phyloP scores from a whole-genome alignment of 2,113 vertebrate species.

The Mellivora capensis region DNA sequence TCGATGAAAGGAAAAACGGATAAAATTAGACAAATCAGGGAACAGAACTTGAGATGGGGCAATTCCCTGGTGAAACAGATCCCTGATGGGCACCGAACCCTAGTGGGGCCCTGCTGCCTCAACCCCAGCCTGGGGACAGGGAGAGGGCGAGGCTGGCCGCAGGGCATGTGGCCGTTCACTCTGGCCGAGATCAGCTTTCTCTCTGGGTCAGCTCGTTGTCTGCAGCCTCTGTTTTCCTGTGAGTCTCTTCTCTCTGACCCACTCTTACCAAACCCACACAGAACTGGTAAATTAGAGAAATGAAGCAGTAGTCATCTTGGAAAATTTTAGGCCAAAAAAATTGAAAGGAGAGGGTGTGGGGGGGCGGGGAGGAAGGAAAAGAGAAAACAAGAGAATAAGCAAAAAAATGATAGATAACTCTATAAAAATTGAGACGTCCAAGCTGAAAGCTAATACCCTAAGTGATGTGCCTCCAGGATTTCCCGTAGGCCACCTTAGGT shows the following conservation, averaged over 20 bases:
- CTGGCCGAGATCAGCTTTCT: neutral
- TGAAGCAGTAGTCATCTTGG: neutral
- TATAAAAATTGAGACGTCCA: neutral
- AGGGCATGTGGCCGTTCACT: no score
- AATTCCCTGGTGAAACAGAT: neutral
- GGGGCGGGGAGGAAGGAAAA: fast-evolving
- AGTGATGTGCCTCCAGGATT: neutral
- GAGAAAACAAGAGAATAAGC: no score
- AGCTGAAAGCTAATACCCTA: neutral
- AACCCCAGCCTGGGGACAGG: fast-evolving
- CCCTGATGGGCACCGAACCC: neutral
- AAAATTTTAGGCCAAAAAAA: neutral
- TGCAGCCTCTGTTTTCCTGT: neutral
- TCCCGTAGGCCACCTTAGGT: fast-evolving
- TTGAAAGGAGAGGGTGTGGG: fast-evolving
- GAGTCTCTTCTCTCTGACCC: neutral
- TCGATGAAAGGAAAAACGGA: neutral
- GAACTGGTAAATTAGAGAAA: neutral
- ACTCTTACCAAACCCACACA: neutral
- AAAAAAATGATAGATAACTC: neutral
- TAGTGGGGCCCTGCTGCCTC: no score
- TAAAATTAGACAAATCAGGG: neutral
- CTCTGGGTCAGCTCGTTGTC: fast-evolving
- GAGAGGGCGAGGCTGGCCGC: neutral
- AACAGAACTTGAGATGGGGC: neutral